Evolutionary conservation across 2,888 invertebrate genomes (phyloP).

Genomic region (Odontothrips loti): DNA sequence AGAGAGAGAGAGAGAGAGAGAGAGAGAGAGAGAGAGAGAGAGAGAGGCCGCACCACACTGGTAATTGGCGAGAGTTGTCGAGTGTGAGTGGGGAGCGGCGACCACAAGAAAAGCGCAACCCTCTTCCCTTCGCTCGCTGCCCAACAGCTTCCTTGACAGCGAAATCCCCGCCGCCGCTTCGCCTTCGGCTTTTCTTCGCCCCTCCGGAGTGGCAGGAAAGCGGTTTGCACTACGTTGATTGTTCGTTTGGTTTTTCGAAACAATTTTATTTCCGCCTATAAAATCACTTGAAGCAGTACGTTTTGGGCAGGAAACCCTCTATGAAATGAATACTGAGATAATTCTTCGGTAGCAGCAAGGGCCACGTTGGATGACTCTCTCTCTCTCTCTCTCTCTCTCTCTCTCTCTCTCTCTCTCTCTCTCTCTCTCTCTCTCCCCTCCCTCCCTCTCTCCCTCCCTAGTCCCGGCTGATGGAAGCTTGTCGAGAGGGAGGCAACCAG

Average conservation of each 20-base stretch:
- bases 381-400: background rate
- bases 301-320: no score
- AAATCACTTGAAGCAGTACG: no score
- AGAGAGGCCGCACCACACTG: slow-evolving; percentile 34
- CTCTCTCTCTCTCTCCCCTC: slow-evolving; percentile 30
- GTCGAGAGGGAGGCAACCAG: no score
- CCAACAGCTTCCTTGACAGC: background rate
- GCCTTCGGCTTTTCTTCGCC: no score
- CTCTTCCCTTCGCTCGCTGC: slow-evolving; percentile 39
- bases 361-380: no score
- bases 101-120: slow-evolving; percentile 45
- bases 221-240: no score
- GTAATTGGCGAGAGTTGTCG: slow-evolving; percentile 38
- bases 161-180: no score
- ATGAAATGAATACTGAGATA: no score
- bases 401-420: slow-evolving; percentile 35
- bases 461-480: slow-evolving; percentile 13
- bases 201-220: no score
- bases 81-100: slow-evolving; percentile 44
- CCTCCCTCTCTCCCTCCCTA: slow-evolving; percentile 32
- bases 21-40: slow-evolving; percentile 31
- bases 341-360: no score
- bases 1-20: slow-evolving; percentile 34
- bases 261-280: no score
- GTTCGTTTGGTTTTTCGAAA: no score